Percentiles rank a stretch among this genome's conserved stretches.
These are phyloP conservation scores for Idaea straminata DNA, from an alignment of 2,888 invertebrate genomes.

Conservation along the genomic window DNA sequence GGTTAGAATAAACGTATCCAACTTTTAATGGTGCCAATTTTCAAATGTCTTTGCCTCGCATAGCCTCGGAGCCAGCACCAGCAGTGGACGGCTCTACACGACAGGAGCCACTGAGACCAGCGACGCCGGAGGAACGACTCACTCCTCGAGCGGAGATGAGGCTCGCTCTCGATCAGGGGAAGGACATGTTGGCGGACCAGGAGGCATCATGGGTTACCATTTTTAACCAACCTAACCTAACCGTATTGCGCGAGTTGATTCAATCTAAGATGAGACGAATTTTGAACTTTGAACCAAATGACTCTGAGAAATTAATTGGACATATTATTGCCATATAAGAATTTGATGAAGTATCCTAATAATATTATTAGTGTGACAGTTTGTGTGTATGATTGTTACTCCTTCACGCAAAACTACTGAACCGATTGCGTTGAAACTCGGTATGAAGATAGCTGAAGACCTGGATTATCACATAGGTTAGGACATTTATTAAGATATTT, in stretches of 20 bases:
- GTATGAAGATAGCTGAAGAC: too few species aligned
- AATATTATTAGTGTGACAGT: too few species aligned
- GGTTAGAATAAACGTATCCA: too few species aligned
- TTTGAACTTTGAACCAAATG: not conserved
- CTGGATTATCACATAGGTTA: too few species aligned
- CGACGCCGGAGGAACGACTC: slow-evolving; percentile 71
- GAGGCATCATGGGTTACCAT: slow-evolving; percentile 64
- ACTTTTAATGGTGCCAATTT: not conserved
- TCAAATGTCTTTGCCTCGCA: slow-evolving; percentile 1
- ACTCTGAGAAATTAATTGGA: too few species aligned
- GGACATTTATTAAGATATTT: too few species aligned
- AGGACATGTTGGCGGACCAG: slow-evolving; percentile 76
- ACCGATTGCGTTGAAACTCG: too few species aligned
- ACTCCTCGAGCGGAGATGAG: slow-evolving; percentile 85
- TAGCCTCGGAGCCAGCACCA: slow-evolving; percentile 68
- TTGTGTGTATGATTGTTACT: too few species aligned
- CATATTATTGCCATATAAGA: too few species aligned
- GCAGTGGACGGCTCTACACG: slow-evolving; percentile 54
- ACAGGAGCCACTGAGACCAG: slow-evolving; percentile 54
- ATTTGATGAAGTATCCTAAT: too few species aligned
- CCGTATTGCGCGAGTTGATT: not conserved
- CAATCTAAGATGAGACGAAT: not conserved
- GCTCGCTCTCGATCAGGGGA: slow-evolving; percentile 79
- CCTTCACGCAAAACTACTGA: too few species aligned
- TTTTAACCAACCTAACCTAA: not conserved